Evolutionary conservation across 1,140 invertebrate species (phyloP), one percentile per base, ranked within the genome.

Genomic region (Drosophila santomea): DNA sequence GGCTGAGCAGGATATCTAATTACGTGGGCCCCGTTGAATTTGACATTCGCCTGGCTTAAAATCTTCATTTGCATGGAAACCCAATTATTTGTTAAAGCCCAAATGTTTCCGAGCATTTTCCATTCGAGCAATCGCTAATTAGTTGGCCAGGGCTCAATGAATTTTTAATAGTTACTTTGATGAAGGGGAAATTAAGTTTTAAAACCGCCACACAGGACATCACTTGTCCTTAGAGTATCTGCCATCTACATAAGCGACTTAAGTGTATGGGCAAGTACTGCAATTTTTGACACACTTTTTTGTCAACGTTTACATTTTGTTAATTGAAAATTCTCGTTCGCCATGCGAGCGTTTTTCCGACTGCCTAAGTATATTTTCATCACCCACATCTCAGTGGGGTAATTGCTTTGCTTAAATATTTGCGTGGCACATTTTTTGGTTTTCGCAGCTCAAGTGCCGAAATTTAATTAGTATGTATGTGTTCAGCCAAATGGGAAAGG

Each of bases 381-480:
- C 10, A 44, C 38, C 52, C 17, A 60, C 39, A 73, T 59, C 36
- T 62, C 57, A 35, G 63, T 32, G 61, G 28, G 63, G 60, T 74
- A 88, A 89, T 88, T 88, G 83, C 66, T 74, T 54, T 36, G 39
- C 48, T 32, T 67, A 89, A 83, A 89, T 80, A 88, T 88, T 88
- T 71, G 69, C 62, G 72, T 73, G 44, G 45, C 11, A 62, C 66
- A 71, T 23, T 72, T 68, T 81, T 79, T 59, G 23, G 55, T 57
- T 35, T 56, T 75, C n/a, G 23, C 47, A 58, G 55, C 60, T 20
- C 23, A 62, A 85, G 68, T 81, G 78, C 36, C 75, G 51, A 39
- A 77, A 88, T 71, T 80, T 80, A 88, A 83, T 88, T 83, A 74
- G 45, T 25, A 25, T 25, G 63, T 25, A 25, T 44, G 28, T 20